Percentiles rank a stretch among this genome's conserved stretches.
phyloP scores from a whole-genome alignment of 2,797 vertebrate genomes.

The Sciaenops ocellatus region DNA sequence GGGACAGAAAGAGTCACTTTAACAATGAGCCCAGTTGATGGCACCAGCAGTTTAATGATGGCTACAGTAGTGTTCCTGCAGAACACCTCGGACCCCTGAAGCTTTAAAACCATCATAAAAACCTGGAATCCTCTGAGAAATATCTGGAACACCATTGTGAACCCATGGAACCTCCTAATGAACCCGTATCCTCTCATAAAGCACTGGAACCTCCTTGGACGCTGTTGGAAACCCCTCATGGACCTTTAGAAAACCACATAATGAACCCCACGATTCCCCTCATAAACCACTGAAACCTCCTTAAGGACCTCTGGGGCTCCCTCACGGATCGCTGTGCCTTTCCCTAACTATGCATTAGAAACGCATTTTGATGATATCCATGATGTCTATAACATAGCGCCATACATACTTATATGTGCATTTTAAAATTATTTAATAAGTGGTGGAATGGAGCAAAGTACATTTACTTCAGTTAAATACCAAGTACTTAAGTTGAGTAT shows the following conservation, averaged over 20 bases:
- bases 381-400: not conserved
- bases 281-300: slow-evolving; percentile 48
- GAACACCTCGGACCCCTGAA: not conserved
- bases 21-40: not conserved
- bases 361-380: not conserved
- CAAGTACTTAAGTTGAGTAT: not conserved
- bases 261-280: slow-evolving; percentile 45
- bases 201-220: slow-evolving; percentile 15
- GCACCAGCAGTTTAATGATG: not conserved
- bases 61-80: not conserved
- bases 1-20: slow-evolving; percentile 7
- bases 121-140: not conserved
- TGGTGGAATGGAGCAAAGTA: not conserved
- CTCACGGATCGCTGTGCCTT: not conserved
- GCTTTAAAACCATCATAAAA: slow-evolving; percentile 11
- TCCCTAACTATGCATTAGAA: slow-evolving; percentile 8
- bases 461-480: not conserved
- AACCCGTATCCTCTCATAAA: slow-evolving; percentile 28
- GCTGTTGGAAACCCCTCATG: slow-evolving; percentile 10
- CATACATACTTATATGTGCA: not conserved
- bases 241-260: slow-evolving; percentile 46
- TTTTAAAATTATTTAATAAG: not conserved
- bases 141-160: slow-evolving; percentile 14
- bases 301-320: not conserved
- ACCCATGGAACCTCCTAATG: slow-evolving; percentile 38